These are phyloP conservation scores for Chaenocephalus aceratus DNA, from an alignment of 2,113 vertebrate species.

Conservation along the genomic window DNA sequence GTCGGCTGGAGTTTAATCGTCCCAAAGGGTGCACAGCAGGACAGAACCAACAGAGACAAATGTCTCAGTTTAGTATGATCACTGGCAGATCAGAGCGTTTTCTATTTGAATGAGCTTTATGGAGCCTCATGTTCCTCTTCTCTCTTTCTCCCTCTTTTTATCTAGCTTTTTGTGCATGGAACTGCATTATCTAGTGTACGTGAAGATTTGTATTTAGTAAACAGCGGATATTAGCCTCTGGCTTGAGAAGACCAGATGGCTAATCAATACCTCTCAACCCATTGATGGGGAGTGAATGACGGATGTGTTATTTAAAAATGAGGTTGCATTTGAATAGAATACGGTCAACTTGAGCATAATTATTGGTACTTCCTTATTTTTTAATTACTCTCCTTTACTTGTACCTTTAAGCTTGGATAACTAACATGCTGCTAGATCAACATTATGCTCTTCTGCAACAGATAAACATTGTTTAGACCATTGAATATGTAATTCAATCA, in stretches of 20 bases:
- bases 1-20: conserved; percentile 77
- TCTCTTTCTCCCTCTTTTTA: conserved; percentile 4
- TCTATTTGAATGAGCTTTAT: conserved; percentile 31
- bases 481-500: conserved; percentile 25
- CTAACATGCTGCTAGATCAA: conserved; percentile 5
- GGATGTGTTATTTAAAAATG: conserved; percentile 56
- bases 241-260: conserved; percentile 44
- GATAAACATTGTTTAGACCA: conserved; percentile 8
- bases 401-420: conserved; percentile 9
- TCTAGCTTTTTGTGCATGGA: conserved; percentile 18
- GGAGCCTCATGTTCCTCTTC: conserved; percentile 26
- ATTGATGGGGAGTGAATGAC: conserved; percentile 40
- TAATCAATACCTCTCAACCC: conserved; percentile 57
- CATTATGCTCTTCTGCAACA: conserved; percentile 24
- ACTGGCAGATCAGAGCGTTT: conserved; percentile 71
- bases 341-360: neutral
- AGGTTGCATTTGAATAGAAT: conserved; percentile 26
- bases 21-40: conserved; percentile 65
- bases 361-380: neutral
- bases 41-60: conserved; percentile 77
- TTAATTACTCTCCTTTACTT: neutral
- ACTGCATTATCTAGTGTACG: conserved; percentile 59
- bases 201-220: conserved; percentile 59
- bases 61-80: conserved; percentile 80
- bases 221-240: conserved; percentile 63